Conservation (phyloP, 1,140 invertebrate species). For the Drosophila equinoxialis region DNA sequence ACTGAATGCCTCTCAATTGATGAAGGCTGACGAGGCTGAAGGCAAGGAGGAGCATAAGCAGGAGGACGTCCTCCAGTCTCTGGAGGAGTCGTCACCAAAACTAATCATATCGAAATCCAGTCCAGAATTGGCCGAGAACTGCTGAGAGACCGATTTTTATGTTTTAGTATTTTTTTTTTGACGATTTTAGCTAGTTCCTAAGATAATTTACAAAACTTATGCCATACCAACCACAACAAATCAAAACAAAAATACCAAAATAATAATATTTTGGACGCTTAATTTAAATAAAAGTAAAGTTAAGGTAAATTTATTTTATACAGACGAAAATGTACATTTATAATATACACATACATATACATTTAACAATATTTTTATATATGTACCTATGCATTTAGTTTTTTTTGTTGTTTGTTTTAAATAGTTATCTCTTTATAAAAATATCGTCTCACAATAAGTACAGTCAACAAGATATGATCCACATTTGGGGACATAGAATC, state of each 20-base stretch:
- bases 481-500: neutral
- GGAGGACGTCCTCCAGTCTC: too few relatives aligned
- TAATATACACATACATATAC: slow-evolving; percentile 27
- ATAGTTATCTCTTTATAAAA: slow-evolving; percentile 32
- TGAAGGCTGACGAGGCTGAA: slow-evolving; percentile 15
- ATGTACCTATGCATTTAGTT: too few relatives aligned
- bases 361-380: slow-evolving; percentile 17
- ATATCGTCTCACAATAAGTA: slow-evolving; percentile 19
- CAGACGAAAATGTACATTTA: slow-evolving; percentile 15
- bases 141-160: slow-evolving; percentile 17
- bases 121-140: slow-evolving; percentile 27
- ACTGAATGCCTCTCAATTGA: slow-evolving; percentile 45
- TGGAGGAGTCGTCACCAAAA: slow-evolving; percentile 2
- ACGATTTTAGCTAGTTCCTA: slow-evolving; percentile 73
- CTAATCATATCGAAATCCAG: slow-evolving; percentile 15
- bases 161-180: slow-evolving; percentile 32
- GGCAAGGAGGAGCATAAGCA: neutral
- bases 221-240: slow-evolving; percentile 55
- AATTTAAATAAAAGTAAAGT: slow-evolving; percentile 35
- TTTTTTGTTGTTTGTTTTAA: slow-evolving; percentile 10
- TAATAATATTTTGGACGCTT: slow-evolving; percentile 46
- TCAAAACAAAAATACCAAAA: neutral
- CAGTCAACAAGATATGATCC: slow-evolving; percentile 18
- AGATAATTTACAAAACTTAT: slow-evolving; percentile 47
- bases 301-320: slow-evolving; percentile 51